These are phyloP conservation scores for Sinella curviseta DNA, from an alignment of 1,140 invertebrate genomes.

Conservation along the genomic window DNA sequence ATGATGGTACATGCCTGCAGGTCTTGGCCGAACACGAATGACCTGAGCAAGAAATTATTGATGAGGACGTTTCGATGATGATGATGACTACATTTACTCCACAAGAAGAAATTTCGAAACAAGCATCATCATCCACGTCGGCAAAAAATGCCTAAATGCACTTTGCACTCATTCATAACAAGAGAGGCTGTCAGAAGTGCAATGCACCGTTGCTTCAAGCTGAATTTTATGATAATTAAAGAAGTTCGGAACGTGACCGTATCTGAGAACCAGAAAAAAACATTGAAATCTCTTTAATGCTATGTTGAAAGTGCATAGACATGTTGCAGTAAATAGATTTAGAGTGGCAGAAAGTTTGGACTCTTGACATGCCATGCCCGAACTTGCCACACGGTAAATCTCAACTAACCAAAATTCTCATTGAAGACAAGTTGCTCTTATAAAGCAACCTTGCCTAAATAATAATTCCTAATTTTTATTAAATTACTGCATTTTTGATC, in stretches of 20 bases:
- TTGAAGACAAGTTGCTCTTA: background rate
- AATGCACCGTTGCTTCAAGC: background rate
- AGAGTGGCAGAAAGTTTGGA: too few relatives aligned
- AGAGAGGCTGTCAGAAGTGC: background rate
- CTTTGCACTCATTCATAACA: too few relatives aligned
- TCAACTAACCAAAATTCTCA: background rate
- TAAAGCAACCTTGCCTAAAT: background rate
- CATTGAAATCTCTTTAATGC: background rate
- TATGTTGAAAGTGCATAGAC: too few relatives aligned
- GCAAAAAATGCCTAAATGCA: too few relatives aligned
- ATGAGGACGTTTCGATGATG: too few relatives aligned
- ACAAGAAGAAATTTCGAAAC: background rate
- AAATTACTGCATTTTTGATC: too few relatives aligned
- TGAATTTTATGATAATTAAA: conserved; percentile 14
- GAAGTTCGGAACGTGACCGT: background rate
- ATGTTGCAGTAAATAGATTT: too few relatives aligned
- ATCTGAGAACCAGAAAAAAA: background rate
- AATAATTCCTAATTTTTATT: too few relatives aligned
- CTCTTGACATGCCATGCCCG: too few relatives aligned
- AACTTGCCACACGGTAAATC: too few relatives aligned
- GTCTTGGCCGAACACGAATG: background rate
- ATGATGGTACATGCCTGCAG: background rate
- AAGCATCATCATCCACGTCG: too few relatives aligned
- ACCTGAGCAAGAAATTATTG: too few relatives aligned
- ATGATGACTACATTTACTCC: background rate